phyloP scores from a whole-genome alignment of 2,888 invertebrate species.

The Zele albiditarsus region DNA sequence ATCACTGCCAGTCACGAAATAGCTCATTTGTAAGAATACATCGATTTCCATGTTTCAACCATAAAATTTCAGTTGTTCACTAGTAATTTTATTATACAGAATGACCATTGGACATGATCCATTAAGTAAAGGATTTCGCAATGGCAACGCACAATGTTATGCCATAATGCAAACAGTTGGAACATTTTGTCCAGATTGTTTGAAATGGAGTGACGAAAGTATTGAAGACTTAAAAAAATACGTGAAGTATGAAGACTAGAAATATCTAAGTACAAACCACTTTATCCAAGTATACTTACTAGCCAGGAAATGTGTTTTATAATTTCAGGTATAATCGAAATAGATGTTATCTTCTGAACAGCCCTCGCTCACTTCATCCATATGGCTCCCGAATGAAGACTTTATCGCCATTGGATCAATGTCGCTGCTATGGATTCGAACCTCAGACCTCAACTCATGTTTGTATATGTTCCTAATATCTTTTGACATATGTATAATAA shows the following conservation, averaged over 20 bases:
- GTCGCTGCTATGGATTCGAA: background rate
- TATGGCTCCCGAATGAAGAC: background rate
- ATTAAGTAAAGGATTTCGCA: background rate
- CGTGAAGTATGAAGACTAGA: background rate
- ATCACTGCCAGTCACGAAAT: background rate
- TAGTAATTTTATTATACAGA: background rate
- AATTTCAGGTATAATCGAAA: background rate
- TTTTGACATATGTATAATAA: background rate
- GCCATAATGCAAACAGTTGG: background rate
- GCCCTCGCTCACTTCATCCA: background rate
- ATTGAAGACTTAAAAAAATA: background rate
- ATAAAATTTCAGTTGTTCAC: background rate
- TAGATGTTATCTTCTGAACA: background rate
- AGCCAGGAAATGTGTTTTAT: background rate
- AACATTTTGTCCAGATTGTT: background rate
- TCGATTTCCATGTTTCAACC: background rate
- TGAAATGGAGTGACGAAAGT: background rate
- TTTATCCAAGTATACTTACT: background rate
- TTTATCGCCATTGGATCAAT: background rate
- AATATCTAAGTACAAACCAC: background rate
- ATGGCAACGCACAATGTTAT: background rate
- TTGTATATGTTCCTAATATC: background rate
- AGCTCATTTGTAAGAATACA: background rate
- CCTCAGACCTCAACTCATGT: background rate
- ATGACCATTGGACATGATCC: background rate